Base-by-base conservation (phyloP, 2,888 invertebrate species). In the Drosophila borealis region DNA sequence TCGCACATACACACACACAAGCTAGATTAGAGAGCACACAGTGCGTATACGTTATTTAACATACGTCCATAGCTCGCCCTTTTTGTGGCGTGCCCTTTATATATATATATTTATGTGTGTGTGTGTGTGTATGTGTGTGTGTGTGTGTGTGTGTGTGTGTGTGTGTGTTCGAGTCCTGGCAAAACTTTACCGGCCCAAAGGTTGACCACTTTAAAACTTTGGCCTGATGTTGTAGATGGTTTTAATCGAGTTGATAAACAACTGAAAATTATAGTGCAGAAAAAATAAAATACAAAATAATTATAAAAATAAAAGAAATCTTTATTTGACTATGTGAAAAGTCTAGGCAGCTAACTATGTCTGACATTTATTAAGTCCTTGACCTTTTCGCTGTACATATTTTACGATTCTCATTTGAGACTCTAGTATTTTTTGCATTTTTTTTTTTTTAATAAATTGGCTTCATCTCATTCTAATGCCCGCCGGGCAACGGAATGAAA, bases 11-110 rank as follows among this genome's bases (percentile, higher is more conserved):
- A 36, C 57, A 49, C 48, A 46, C 19, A 36, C 39, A 25, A 11
- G 34, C 48, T 64, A 69, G 73, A 87, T 81, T 87, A 78, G 57
- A 71, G 61, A 70, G 67, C 66, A 29, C 68, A 50, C 82, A 63
- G 56, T 72, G 80, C 82, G 82, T 88, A 81, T 77, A 53, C 70
- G 83, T 78, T 78, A 88, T 88, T 80, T 74, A 51, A 36, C 74
- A 70, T 36, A 60, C 55, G 36, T 64, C 19, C 54, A 46, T 14
- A 51, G 44, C 19, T 60, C 13, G 49, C 45, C 46, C 36, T 56
- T 45, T 68, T 72, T 72, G 57, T 25, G 62, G 51, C 14, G 36
- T 42, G 25, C 39, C 57, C 53, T 42, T 39, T 21, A 36, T 4
- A 36, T 50, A 6, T 21, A 21, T 48, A n/a, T 11, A 41, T 45